Evolutionary conservation across 2,797 vertebrate genomes (phyloP).

Genomic region (Rhincodon typus): DNA sequence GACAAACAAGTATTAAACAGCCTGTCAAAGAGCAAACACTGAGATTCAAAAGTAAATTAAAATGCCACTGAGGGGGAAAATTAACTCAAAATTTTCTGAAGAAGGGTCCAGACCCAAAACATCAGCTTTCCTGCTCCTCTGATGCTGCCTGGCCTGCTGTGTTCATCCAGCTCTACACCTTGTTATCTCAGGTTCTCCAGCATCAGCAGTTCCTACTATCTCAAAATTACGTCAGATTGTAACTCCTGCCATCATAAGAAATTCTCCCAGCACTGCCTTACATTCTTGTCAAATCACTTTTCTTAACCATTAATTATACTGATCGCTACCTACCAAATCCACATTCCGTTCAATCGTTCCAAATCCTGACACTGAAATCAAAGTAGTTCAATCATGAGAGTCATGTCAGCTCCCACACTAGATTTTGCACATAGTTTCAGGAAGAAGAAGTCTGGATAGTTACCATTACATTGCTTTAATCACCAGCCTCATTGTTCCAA

Average conservation of each 20-base stretch:
- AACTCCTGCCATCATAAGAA: background rate
- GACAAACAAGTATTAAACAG: background rate
- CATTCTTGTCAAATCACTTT: background rate
- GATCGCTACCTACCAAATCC: background rate
- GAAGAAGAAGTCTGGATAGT: background rate
- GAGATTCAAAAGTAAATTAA: background rate
- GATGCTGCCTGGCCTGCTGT: no score
- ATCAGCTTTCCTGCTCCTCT: no score
- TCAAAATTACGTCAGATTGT: background rate
- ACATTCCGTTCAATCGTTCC: background rate
- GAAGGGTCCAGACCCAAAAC: no score
- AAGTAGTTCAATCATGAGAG: background rate
- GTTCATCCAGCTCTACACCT: no score
- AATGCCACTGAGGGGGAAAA: background rate
- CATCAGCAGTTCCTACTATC: background rate
- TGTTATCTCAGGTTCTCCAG: no score
- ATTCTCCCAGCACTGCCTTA: background rate
- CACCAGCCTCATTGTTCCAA: background rate
- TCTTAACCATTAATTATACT: background rate
- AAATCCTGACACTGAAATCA: background rate
- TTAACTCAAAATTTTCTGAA: background rate
- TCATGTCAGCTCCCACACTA: background rate
- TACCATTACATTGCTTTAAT: background rate
- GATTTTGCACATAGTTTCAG: background rate
- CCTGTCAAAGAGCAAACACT: background rate